Base-by-base conservation (phyloP, 2,888 invertebrate genomes). In the Macrophya alboannulata region DNA sequence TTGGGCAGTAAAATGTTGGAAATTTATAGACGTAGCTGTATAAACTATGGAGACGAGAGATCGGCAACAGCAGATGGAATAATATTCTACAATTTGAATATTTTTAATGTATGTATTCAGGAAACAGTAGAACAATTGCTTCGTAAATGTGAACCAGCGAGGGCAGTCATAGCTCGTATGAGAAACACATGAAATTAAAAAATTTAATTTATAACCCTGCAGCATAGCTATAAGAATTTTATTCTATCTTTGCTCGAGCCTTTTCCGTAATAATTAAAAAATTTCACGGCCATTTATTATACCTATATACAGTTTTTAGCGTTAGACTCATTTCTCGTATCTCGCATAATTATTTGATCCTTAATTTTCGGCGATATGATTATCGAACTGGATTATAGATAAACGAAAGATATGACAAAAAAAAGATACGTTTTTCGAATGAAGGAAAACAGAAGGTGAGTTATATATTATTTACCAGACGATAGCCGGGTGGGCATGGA, bases 101-200 rank as follows among this genome's bases (percentile, higher is more conserved):
- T 81, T 81, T 62, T 81, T 62, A 81, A 81, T 62, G 62, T n/a
- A 81, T 62, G 62, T n/a, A 62, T 81, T 81, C 62, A 81, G 81
- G 81, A 81, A 81, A 40, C 43, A 62, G 81, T 74, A 43, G 62
- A 81, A 81, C 81, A 81, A 81, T 81, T 62, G 62, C 51, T 48
- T 31, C 15, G 37, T 68, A 31, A 37, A 12, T 31, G 68, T 40
- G n/a, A 9, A 62, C n/a, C 43, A n/a, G 40, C 21, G 40, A 12
- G 25, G 25, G 62, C 21, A 62, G 12, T 21, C 10, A 15, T 48
- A 12, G 48, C 21, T 74, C 6, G 21, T 74, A 74, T 43, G 72
- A 45, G 21, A 43, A 31, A 68, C 31, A 31, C 15, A 68, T 15
- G 31, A 68, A 68, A 68, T 68, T 68, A 48, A 62, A 62, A 62